Evolutionary conservation across 2,888 invertebrate genomes (phyloP).

Genomic region (Prionchulus punctatus): DNA sequence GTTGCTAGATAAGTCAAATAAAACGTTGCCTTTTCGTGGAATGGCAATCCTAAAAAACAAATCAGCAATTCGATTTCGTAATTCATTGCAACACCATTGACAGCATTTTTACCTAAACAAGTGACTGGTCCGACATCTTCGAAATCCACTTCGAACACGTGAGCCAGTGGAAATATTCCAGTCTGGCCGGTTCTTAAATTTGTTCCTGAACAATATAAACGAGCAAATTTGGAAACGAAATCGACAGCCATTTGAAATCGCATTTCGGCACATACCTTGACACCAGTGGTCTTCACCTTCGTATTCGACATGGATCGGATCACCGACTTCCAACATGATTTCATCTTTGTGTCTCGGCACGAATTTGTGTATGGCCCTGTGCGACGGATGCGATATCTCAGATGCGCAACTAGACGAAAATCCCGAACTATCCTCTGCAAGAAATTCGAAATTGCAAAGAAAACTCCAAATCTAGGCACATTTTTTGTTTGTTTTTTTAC

Average conservation of each 20-base stretch:
- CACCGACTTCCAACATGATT: conserved; percentile 88
- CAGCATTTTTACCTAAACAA: background rate
- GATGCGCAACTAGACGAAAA: conserved; percentile 8
- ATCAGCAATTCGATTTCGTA: too few species aligned
- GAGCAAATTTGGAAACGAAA: background rate
- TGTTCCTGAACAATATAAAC: conserved; percentile 49
- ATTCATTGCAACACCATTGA: too few species aligned
- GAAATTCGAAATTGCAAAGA: background rate
- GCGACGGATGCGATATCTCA: conserved; percentile 38
- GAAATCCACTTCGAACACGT: conserved; percentile 89
- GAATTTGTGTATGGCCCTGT: conserved; percentile 85
- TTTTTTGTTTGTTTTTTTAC: background rate
- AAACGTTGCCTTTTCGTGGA: conserved; percentile 29
- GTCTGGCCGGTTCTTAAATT: conserved; percentile 79
- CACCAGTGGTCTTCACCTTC: conserved; percentile 95
- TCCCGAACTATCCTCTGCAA: conserved; percentile 10
- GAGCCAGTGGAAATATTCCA: conserved; percentile 91
- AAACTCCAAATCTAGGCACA: background rate
- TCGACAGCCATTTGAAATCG: background rate
- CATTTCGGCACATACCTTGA: conserved; percentile 51
- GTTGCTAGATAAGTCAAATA: conserved; percentile 78
- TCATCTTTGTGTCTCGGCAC: conserved; percentile 86
- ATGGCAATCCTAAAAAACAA: conserved; percentile 14
- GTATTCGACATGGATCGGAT: conserved; percentile 67
- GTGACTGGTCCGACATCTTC: conserved; percentile 51